Evolutionary conservation across 2,888 invertebrate genomes (phyloP).

Genomic region (Sesia apiformis): DNA sequence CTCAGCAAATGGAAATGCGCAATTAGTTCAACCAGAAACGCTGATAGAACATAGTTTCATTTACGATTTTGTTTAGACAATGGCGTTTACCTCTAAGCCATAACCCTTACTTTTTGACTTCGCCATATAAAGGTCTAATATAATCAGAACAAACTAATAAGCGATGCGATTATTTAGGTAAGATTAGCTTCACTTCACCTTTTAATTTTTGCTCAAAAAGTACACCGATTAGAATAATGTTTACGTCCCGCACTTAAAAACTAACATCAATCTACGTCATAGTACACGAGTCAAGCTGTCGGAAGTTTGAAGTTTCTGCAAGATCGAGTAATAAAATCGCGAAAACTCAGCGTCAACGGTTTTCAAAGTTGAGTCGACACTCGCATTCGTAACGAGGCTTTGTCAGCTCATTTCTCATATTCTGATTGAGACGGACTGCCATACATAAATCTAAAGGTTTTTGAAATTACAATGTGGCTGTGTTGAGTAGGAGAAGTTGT

Average conservation of each 20-base stretch:
- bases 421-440: conserved; percentile 37
- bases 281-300: conserved; percentile 36
- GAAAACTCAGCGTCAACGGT: conserved; percentile 22
- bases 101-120: too few species aligned
- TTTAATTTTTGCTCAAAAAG: background rate
- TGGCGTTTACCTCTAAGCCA: too few species aligned
- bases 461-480: too few species aligned
- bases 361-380: conserved; percentile 26
- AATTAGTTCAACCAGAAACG: too few species aligned
- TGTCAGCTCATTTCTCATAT: conserved; percentile 45
- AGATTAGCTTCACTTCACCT: too few species aligned
- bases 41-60: too few species aligned
- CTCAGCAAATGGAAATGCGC: too few species aligned
- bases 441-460: conserved; percentile 8
- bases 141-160: too few species aligned
- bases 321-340: conserved; percentile 35
- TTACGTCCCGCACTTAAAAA: conserved; percentile 24
- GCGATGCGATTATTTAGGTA: too few species aligned
- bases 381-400: conserved; percentile 30
- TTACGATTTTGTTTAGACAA: too few species aligned
- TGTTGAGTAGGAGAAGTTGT: too few species aligned
- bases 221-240: conserved; percentile 20
- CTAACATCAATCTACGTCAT: conserved; percentile 43
- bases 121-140: too few species aligned
- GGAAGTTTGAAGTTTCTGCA: conserved; percentile 37